Percentiles rank a stretch among this genome's conserved stretches.
Conservation (phyloP, 2,888 invertebrate genomes). For the Epiblema foenella region DNA sequence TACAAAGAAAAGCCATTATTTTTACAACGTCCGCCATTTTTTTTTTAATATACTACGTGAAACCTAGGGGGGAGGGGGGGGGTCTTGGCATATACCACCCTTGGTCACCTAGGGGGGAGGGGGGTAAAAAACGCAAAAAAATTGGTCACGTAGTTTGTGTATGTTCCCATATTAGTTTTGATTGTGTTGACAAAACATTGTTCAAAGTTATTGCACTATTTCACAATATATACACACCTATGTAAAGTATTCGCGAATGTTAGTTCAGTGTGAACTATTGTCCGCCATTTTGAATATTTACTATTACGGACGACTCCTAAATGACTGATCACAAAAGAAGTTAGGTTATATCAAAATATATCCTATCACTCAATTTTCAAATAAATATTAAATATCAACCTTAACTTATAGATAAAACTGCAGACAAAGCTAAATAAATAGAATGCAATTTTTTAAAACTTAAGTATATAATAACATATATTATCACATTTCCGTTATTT, state of each 20-base stretch:
- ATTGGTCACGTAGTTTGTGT: too few relatives aligned
- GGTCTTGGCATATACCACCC: too few relatives aligned
- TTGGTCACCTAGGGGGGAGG: too few relatives aligned
- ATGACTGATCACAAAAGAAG: conserved; percentile 30
- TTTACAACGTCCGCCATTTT: too few relatives aligned
- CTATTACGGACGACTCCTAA: background rate
- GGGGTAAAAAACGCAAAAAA: too few relatives aligned
- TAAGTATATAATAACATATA: conserved; percentile 62
- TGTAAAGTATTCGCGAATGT: conserved; percentile 15
- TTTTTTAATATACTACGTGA: too few relatives aligned
- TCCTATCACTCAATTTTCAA: conserved; percentile 46
- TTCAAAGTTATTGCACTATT: conserved; percentile 34
- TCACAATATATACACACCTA: conserved; percentile 35
- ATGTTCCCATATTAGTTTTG: too few relatives aligned
- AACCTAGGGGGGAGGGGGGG: too few relatives aligned
- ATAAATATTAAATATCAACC: conserved; percentile 51
- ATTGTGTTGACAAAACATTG: background rate
- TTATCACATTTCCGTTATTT: conserved; percentile 58
- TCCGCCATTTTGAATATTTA: conserved; percentile 3
- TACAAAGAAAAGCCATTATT: too few relatives aligned
- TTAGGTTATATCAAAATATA: conserved; percentile 35
- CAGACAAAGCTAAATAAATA: conserved; percentile 64
- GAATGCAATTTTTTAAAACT: conserved; percentile 59
- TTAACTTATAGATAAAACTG: conserved; percentile 52
- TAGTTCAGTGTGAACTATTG: background rate